Base-by-base conservation (phyloP, 2,113 vertebrate genomes). In the Embiotoca jacksoni region DNA sequence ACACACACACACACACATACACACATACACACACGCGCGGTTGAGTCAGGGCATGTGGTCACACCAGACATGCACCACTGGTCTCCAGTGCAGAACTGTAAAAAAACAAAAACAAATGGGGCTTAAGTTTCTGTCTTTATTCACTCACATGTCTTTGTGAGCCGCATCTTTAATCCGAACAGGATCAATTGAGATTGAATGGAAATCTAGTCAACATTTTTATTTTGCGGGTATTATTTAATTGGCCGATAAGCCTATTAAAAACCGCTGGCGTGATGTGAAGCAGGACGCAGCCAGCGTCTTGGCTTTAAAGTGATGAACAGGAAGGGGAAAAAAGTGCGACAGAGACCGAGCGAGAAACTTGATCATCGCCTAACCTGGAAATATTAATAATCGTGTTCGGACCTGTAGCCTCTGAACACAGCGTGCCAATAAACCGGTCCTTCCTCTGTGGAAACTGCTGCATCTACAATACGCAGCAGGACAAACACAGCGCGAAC, bases 31-130 rank as follows among this genome's bases (percentile, higher is more conserved):
- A 23, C 66, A 41, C 62, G 41, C 61, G 61, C 10, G 35, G 74
- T 87, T 83, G 84, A 86, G 86, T 84, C 81, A 89, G 81, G 83
- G 84, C 85, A 86, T 94, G 93, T 93, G 94, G 94, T 94, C 94
- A 95, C 86, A 92, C 49, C 74, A 92, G 85, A 90, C 92, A 90
- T 85, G 83, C 91, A 90, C 69, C 73, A 88, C 74, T 89, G 88
- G 88, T 80, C 91, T 89, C 75, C 80, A 81, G 79, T 75, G 67
- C 75, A 88, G 70, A 88, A 88, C 74, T 81, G 83, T 86, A 76
- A 82, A 88, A 23, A 23, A 23, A 23, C 23, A 23, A 23, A 89
- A 77, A 83, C 61, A 71, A 68, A 72, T 62, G 32, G 35, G 31
- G 58, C 65, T 60, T 5, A 67, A 68, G 69, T 85, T 74, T 83